Evolutionary conservation across 2,888 invertebrate genomes (phyloP).

Genomic region (Phoenoteleia sp.): DNA sequence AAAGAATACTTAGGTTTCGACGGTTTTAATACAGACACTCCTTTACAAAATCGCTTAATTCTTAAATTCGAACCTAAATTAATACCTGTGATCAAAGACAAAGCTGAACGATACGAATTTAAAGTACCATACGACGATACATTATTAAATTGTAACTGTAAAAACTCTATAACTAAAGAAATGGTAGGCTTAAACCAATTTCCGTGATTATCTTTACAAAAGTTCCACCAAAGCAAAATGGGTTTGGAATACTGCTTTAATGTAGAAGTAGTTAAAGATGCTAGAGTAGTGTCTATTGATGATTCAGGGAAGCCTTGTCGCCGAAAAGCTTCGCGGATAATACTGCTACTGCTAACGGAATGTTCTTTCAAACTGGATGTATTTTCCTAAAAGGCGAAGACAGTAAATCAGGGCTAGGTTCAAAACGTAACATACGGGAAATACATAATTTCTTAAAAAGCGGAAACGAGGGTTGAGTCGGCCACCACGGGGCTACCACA

Average conservation of each 20-base stretch:
- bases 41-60: neutral
- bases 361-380: conserved; percentile 5
- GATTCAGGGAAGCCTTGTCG: neutral
- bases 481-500: neutral
- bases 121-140: neutral
- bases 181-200: too few species aligned
- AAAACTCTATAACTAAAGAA: too few species aligned
- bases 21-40: neutral
- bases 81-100: neutral
- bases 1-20: neutral
- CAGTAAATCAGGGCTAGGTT: conserved; percentile 68
- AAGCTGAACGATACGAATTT: neutral
- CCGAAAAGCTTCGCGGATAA: conserved; percentile 7
- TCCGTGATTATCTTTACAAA: neutral
- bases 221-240: neutral
- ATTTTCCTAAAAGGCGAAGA: conserved; percentile 71
- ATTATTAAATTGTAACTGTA: neutral
- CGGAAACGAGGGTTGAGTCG: neutral
- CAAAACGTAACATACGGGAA: neutral
- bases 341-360: conserved; percentile 39
- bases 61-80: neutral
- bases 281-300: neutral
- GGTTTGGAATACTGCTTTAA: neutral
- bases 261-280: neutral
- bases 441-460: neutral